Base-by-base conservation (phyloP, 2,797 vertebrate species). In the Artibeus jamaicensis region DNA sequence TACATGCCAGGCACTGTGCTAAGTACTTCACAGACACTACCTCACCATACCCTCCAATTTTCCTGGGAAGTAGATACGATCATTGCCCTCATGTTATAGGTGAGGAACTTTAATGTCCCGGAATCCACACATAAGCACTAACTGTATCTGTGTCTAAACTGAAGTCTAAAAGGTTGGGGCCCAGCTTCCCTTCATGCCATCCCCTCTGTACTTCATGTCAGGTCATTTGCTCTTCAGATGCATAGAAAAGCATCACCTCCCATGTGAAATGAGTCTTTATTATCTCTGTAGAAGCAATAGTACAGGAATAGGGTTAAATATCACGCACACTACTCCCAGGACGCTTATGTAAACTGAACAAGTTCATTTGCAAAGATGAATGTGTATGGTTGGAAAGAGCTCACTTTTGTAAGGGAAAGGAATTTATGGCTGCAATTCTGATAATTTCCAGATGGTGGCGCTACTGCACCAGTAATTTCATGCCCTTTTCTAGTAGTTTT, bases 401-500 rank as follows among this genome's bases (percentile, higher is more conserved):
- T 73, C 34, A 26, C 34, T 29, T 82, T 91, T 84, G 3, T 6
- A 67, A 88, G 85, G 26, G 10, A 78, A 90, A 81, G 29, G 50
- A 93, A 83, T 6, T 8, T 42, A 1, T 9, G 16, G 1, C 1
- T 92, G 91, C 96, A 96, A 91, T 98, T 96, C 91, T 91, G 1
- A 92, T 97, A 95, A 86, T 32, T 0, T 50, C 98, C 98, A 98
- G 97, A 16, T 50, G 97, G 97, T 98, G 98, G 98, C 96, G 98
- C 98, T 98, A 94, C 93, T 86, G 95, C 97, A 97, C 65, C 97
- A 79, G 95, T 96, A 96, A 97, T 96, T 22, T 78, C 6, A 3
- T 2, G 32, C 22, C 0, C 2, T 0, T 9, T 48, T 18, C 46
- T 0, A 0, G 12, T 44, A 10, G 29, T 26, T 67, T 73, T 48